Evolutionary conservation across 1,140 invertebrate species (phyloP).

Genomic region (Drosophila athabasca): DNA sequence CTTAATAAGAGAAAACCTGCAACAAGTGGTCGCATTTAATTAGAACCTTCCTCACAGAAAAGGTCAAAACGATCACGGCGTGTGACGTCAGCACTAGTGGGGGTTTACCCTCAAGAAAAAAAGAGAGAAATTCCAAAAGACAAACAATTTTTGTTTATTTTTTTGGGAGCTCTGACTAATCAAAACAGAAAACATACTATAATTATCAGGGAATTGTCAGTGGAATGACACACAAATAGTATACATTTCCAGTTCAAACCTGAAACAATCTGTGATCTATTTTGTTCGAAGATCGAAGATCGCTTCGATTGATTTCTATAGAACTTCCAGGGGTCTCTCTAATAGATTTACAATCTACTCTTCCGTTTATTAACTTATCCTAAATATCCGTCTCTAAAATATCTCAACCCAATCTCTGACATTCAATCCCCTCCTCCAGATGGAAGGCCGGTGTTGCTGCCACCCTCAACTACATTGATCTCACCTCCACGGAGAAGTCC

Average conservation of each 20-base stretch:
- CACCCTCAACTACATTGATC: constrained; percentile 88
- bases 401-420: neutral
- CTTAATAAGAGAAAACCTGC: constrained; percentile 26
- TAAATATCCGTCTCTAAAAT: no score
- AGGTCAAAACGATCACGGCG: constrained; percentile 1
- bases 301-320: no score
- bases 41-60: constrained; percentile 6
- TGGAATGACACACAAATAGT: neutral
- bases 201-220: constrained; percentile 8
- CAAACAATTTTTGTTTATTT: constrained; percentile 4
- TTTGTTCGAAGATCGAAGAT: no score
- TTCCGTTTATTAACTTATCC: no score
- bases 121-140: constrained; percentile 21
- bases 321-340: neutral
- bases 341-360: neutral
- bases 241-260: neutral
- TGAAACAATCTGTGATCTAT: no score
- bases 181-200: constrained; percentile 23
- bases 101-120: constrained; percentile 36
- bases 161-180: constrained; percentile 30
- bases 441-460: constrained; percentile 90
- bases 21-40: constrained; percentile 6
- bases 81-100: constrained; percentile 63
- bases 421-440: constrained; percentile 71
- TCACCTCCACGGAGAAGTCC: constrained; percentile 85